Evolutionary conservation across 2,797 vertebrate species (phyloP), one percentile per base, ranked within the genome.

Genomic region (Sebastiscus tertius): DNA sequence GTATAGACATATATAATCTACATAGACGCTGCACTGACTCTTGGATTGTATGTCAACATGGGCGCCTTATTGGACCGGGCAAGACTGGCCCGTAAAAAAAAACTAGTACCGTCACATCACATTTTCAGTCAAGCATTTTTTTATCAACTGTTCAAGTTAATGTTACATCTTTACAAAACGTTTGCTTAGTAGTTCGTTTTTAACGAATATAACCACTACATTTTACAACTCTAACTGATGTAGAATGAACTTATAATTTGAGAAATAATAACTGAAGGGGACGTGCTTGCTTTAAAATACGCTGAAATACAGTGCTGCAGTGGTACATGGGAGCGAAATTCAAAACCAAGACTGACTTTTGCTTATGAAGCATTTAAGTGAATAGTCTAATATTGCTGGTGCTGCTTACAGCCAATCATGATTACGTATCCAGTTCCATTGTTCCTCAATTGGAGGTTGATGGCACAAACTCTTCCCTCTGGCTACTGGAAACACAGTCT

Each of bases 401-500:
- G 46, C 54, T 75, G 70, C 14, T 49, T 29, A 10, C n/a, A 63
- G 70, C 27, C 52, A 64, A 14, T 67, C 55, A 64, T 31, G 24
- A 66, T 61, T 22, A 60, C 24, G 7, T 60, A 52, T 63, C 6
- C 39, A 49, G 13, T 10, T 74, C 75, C 8, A 72, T 62, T 75
- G 62, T 58, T 59, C 42, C 60, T 75, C 59, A 76, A 7, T 16
- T 75, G 60, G 27, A 64, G 60, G 64, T 18, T 68, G 74, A 72
- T 75, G 78, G 34, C 70, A 31, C 56, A 58, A 75, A 56, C 36
- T 56, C n/a, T 81, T 81, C 55, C 79, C 54, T 76, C 66, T 70
- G 58, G 63, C 74, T 62, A 26, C 18, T 31, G 36, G 58, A 75
- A 75, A 26, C 34, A 14, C 27, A 61, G n/a, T 73, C 14, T 58